Percentiles rank a stretch among this genome's conserved stretches.
phyloP scores from a whole-genome alignment of 2,888 invertebrate species.

The Chromoteleia sp. region DNA sequence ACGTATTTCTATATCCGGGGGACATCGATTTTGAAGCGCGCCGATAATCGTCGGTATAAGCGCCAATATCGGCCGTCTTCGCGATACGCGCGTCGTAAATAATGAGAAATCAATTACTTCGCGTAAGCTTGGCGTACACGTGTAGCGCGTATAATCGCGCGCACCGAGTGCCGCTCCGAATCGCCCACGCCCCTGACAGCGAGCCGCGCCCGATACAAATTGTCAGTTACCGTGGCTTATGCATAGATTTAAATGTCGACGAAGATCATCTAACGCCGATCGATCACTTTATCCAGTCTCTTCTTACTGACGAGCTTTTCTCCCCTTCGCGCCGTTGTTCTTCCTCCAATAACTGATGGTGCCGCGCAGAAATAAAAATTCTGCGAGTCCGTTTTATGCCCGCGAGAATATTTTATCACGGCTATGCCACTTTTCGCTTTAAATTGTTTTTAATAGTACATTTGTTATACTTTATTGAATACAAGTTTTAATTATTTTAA shows the following conservation, averaged over 20 bases:
- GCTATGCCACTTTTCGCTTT: neutral
- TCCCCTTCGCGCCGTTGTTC: slow-evolving; percentile 28
- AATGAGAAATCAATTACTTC: slow-evolving; percentile 63
- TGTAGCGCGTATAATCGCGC: slow-evolving; percentile 71
- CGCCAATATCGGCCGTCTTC: slow-evolving; percentile 51
- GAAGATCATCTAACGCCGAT: slow-evolving; percentile 44
- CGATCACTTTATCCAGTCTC: slow-evolving; percentile 52
- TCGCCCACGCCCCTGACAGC: slow-evolving; percentile 75
- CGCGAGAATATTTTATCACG: neutral
- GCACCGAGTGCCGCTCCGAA: slow-evolving; percentile 73
- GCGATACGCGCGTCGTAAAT: slow-evolving; percentile 56
- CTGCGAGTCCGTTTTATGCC: neutral
- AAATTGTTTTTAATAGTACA: neutral
- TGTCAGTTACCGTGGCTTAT: slow-evolving; percentile 71
- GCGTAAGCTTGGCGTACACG: slow-evolving; percentile 72
- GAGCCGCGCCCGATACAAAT: slow-evolving; percentile 74
- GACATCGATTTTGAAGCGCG: slow-evolving; percentile 72
- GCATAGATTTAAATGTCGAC: slow-evolving; percentile 52
- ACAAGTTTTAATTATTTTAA: no score
- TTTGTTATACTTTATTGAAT: no score
- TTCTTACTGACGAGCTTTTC: slow-evolving; percentile 21
- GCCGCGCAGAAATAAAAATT: slow-evolving; percentile 8
- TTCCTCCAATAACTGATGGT: slow-evolving; percentile 22
- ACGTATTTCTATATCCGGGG: slow-evolving; percentile 49
- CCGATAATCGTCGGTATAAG: slow-evolving; percentile 53